Base-by-base conservation (phyloP, 2,113 vertebrate species). In the Erythrocercus mccallii region DNA sequence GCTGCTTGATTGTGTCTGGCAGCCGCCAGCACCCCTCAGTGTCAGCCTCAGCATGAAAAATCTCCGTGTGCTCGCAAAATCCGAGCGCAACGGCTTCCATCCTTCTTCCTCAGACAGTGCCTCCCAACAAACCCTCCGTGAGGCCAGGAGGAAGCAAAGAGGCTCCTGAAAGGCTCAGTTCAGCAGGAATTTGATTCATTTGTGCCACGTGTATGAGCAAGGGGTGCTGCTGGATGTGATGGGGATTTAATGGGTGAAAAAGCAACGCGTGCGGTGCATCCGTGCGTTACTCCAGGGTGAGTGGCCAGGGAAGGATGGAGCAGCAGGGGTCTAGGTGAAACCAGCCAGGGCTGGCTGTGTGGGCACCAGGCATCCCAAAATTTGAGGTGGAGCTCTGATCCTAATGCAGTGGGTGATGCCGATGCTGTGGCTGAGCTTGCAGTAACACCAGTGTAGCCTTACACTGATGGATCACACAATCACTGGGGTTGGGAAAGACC, bases 51-150 rank as follows among this genome's bases (percentile, higher is more conserved):
- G 45, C 0, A 0, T 23, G 64, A 44, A 37, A 65, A 62, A 72
- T 31, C 12, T 53, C 35, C 1, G 2, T 5, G 1, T 7, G 14
- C 50, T 45, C 37, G 12, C 47, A n/a, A 3, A 38, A n/a, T 19
- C 44, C 4, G 2, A 66, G 40, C 1, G 2, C 20, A 9, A 1
- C 0, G 0, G 4, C 22, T 64, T 65, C 70, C 42, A 22, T 66
- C 50, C 72, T 77, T 69, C 69, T 86, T 47, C 37, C 61, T 60
- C 37, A 15, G 65, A 11, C 0, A 0, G 51, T 20, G 19, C 58
- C 3, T 9, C 14, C 83, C 27, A 16, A 4, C 53, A 54, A 44
- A 24, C 25, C 57, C 66, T 37, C 35, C 4, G 23, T 42, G 61
- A 27, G 47, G 54, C 54, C 54, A 44, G 73, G 66, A 30, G 35